These are phyloP conservation scores for Lutraria rhynchaena DNA, from an alignment of 1,140 invertebrate genomes.

Conservation along the genomic window DNA sequence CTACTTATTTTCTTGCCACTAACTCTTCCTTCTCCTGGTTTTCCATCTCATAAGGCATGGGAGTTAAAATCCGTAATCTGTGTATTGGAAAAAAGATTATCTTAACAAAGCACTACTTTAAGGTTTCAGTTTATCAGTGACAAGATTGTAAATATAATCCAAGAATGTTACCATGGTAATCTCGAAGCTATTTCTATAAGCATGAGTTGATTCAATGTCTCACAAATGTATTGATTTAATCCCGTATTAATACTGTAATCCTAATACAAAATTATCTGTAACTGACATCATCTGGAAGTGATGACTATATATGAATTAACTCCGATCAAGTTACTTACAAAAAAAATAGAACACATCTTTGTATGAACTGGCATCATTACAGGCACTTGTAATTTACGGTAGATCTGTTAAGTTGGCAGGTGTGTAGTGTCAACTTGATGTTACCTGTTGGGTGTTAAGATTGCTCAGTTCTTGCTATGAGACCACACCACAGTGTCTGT, in stretches of 20 bases:
- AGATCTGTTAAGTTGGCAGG: background rate
- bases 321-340: no score
- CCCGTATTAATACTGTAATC: constrained; percentile 26
- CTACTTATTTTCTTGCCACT: no score
- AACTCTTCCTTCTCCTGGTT: no score
- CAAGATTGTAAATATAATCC: constrained; percentile 23
- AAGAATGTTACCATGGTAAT: constrained; percentile 33
- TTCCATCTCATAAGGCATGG: no score
- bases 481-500: no score
- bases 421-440: background rate
- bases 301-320: background rate
- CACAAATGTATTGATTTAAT: constrained; percentile 3
- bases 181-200: background rate
- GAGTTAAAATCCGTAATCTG: no score
- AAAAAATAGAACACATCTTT: no score
- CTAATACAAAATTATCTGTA: constrained; percentile 1
- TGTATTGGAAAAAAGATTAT: constrained; percentile 30
- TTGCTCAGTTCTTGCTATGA: no score
- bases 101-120: constrained; percentile 10
- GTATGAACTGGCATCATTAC: no score
- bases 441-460: no score
- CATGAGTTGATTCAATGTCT: no score
- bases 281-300: constrained; percentile 1
- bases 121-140: constrained; percentile 22
- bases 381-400: background rate